phyloP scores from a whole-genome alignment of 2,797 vertebrate genomes.

The Channallabes apus region DNA sequence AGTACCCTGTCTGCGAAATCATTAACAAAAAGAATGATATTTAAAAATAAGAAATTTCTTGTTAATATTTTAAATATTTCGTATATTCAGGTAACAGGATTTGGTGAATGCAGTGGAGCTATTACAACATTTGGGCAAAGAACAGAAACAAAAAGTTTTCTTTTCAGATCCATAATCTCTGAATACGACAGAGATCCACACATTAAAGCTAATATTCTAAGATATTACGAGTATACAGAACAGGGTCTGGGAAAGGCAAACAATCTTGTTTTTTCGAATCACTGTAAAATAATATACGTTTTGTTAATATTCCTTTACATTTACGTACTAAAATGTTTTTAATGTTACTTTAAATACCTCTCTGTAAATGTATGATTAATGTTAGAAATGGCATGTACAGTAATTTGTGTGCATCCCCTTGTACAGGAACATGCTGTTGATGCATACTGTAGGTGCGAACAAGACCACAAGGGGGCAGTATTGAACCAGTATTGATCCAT shows the following conservation, averaged over 20 bases:
- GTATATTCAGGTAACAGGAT: no score
- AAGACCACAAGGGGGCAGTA: constrained; percentile 74
- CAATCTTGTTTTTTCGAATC: background rate
- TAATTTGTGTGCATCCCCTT: background rate
- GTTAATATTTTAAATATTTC: background rate
- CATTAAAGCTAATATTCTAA: background rate
- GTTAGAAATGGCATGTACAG: no score
- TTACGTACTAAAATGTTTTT: no score
- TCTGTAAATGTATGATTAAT: background rate
- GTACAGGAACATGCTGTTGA: no score
- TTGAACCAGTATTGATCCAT: constrained; percentile 64
- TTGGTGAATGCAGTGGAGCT: background rate
- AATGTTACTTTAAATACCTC: background rate
- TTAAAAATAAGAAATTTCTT: background rate
- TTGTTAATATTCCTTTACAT: background rate
- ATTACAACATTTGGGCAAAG: background rate
- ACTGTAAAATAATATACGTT: background rate
- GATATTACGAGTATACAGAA: background rate
- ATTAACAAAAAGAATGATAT: background rate
- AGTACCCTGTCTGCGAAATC: background rate
- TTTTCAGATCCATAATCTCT: background rate
- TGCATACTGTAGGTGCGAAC: background rate
- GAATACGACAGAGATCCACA: background rate
- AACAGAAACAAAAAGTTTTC: background rate
- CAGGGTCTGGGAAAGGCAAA: background rate